Percentiles rank a stretch among this genome's conserved stretches.
Evolutionary conservation across 2,113 vertebrate genomes (phyloP).

Genomic region (Perca fluviatilis): DNA sequence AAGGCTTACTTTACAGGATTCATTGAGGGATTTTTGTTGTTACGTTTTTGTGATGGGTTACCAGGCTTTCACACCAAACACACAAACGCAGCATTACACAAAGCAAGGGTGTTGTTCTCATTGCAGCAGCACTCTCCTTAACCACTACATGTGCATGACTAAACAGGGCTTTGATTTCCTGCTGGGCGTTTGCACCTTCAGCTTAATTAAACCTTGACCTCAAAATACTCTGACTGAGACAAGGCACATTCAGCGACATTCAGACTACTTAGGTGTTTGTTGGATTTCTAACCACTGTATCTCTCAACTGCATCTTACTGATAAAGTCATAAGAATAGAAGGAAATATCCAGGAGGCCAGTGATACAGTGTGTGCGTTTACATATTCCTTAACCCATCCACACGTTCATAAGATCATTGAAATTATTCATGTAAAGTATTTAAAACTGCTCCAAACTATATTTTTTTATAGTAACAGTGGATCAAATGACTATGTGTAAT

Average conservation of each 20-base stretch:
- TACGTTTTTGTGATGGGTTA: neutral
- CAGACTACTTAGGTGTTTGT: neutral
- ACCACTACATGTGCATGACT: constrained; percentile 13
- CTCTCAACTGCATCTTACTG: neutral
- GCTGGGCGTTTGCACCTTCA: neutral
- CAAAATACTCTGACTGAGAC: neutral
- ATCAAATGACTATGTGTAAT: constrained; percentile 1
- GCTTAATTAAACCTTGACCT: constrained; percentile 25
- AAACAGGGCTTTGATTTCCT: constrained; percentile 8
- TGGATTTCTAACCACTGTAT: neutral
- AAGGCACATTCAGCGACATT: neutral
- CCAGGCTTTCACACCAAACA: neutral
- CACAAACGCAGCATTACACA: neutral
- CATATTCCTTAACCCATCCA: neutral
- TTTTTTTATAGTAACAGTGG: neutral
- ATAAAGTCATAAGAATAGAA: neutral
- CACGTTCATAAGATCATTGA: neutral
- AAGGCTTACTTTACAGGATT: neutral
- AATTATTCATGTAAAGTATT: neutral
- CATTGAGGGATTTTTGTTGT: neutral
- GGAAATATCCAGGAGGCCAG: neutral
- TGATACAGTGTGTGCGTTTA: neutral
- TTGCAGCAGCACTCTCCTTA: neutral
- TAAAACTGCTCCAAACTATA: constrained; percentile 1
- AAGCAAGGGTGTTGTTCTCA: constrained; percentile 1